Conservation (phyloP, 2,113 vertebrate species). For the Hippoglossus stenolepis region DNA sequence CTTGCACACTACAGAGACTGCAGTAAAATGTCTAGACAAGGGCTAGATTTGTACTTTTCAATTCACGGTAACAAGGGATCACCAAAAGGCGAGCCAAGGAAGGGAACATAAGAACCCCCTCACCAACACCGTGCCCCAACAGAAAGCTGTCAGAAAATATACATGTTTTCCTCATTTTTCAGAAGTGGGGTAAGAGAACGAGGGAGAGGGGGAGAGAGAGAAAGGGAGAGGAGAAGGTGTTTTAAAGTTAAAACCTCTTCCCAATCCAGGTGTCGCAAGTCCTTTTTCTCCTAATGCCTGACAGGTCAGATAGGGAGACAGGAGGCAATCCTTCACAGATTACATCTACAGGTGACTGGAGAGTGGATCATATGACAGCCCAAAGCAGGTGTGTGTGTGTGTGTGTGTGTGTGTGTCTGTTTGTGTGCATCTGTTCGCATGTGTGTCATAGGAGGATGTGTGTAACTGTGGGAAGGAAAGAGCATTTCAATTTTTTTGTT, state of each 20-base stretch:
- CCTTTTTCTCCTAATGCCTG: slow-evolving; percentile 59
- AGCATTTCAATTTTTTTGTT: background rate
- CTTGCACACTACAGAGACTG: slow-evolving; percentile 83
- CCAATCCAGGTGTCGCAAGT: slow-evolving; percentile 77
- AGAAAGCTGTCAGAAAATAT: slow-evolving; percentile 61
- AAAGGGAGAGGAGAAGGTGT: slow-evolving; percentile 30
- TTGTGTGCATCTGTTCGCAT: slow-evolving; percentile 26
- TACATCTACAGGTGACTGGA: slow-evolving; percentile 78
- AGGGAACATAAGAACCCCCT: slow-evolving; percentile 87
- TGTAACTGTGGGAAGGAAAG: background rate
- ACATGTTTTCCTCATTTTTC: slow-evolving; percentile 86
- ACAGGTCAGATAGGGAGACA: slow-evolving; percentile 74
- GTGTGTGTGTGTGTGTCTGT: slow-evolving; percentile 64
- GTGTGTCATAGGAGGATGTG: slow-evolving; percentile 3
- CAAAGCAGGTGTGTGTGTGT: slow-evolving; percentile 69
- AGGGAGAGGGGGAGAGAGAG: slow-evolving; percentile 13
- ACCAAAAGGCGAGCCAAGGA: slow-evolving; percentile 89
- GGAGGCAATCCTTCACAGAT: slow-evolving; percentile 76
- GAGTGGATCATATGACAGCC: slow-evolving; percentile 57
- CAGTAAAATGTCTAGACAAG: slow-evolving; percentile 96
- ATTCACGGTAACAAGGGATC: slow-evolving; percentile 92
- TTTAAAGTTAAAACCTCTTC: slow-evolving; percentile 53
- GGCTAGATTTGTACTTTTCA: slow-evolving; percentile 95
- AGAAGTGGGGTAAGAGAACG: slow-evolving; percentile 50
- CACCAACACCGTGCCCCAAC: slow-evolving; percentile 21